Conservation (phyloP, 1,140 invertebrate genomes). For the Phocides pigmalion region DNA sequence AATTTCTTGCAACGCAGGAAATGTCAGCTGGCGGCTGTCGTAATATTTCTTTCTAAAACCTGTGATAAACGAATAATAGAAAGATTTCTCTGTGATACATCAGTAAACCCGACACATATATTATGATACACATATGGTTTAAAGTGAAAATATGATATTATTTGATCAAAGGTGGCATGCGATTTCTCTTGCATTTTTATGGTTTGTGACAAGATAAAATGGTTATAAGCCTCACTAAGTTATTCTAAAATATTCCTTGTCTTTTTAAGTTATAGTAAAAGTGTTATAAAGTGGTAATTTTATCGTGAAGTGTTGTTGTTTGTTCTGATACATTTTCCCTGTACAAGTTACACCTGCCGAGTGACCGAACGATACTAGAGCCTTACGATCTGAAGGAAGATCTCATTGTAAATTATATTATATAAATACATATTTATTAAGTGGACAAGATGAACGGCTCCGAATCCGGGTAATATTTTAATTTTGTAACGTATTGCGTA, state of each 20-base stretch:
- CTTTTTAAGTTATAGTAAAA: slow-evolving; percentile 68
- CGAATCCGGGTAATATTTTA: slow-evolving; percentile 88
- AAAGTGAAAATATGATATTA: slow-evolving; percentile 79
- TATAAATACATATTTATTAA: slow-evolving; percentile 32
- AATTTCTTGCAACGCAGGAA: slow-evolving; percentile 82
- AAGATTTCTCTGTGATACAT: slow-evolving; percentile 63
- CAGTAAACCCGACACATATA: slow-evolving; percentile 48
- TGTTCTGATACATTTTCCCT: slow-evolving; percentile 42
- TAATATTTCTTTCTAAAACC: slow-evolving; percentile 75
- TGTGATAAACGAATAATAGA: slow-evolving; percentile 67
- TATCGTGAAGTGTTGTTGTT: slow-evolving; percentile 51
- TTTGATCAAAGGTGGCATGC: slow-evolving; percentile 73
- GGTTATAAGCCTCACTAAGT: slow-evolving; percentile 60
- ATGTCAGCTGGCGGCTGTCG: slow-evolving; percentile 82
- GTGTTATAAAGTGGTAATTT: slow-evolving; percentile 59
- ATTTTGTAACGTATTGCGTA: slow-evolving; percentile 9
- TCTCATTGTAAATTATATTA: slow-evolving; percentile 34
- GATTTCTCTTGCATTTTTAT: slow-evolving; percentile 82
- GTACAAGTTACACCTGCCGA: slow-evolving; percentile 56
- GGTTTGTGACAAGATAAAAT: slow-evolving; percentile 81
- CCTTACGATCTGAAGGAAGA: slow-evolving; percentile 38
- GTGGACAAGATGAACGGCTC: slow-evolving; percentile 88
- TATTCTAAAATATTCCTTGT: slow-evolving; percentile 64
- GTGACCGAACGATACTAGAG: slow-evolving; percentile 42
- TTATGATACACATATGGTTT: slow-evolving; percentile 45